A percentile compares a stretch with the other conserved stretches of the same genome.
Conservation (phyloP, 2,113 vertebrate species). For the Meriones unguiculatus region DNA sequence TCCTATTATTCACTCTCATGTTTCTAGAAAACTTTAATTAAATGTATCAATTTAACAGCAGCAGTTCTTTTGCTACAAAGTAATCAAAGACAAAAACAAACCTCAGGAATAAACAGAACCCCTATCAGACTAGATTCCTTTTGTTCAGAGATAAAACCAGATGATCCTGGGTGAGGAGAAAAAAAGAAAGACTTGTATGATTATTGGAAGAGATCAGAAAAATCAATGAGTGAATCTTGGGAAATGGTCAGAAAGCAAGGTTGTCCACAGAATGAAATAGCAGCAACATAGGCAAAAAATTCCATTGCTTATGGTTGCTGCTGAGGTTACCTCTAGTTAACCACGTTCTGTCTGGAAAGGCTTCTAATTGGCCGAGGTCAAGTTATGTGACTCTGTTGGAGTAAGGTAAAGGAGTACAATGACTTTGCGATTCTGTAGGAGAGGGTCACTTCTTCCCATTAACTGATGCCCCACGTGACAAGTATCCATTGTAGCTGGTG, state of each 20-base stretch:
- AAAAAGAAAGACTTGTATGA: not conserved
- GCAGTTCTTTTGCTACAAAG: conserved; percentile 4
- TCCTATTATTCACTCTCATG: not conserved
- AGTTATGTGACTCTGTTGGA: not conserved
- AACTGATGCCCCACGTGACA: not conserved
- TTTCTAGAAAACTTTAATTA: not conserved
- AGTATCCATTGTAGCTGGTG: not conserved
- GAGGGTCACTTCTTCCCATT: not conserved
- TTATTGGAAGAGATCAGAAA: not conserved
- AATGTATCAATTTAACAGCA: not conserved
- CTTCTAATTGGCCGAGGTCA: not conserved
- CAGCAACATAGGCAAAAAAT: not conserved
- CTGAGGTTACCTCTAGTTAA: not conserved
- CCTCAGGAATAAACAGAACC: not conserved
- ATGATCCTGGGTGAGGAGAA: not conserved
- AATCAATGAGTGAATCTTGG: not conserved
- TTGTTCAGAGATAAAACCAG: conserved; percentile 45
- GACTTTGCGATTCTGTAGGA: not conserved
- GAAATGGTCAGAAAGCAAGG: not conserved
- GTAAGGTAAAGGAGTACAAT: not conserved
- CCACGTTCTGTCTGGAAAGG: not conserved
- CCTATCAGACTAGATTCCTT: not conserved
- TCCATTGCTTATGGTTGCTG: not conserved
- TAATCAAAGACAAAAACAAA: not conserved
- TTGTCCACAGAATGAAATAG: not conserved